phyloP scores from a whole-genome alignment of 2,113 vertebrate species.

The Tupaia chinensis region DNA sequence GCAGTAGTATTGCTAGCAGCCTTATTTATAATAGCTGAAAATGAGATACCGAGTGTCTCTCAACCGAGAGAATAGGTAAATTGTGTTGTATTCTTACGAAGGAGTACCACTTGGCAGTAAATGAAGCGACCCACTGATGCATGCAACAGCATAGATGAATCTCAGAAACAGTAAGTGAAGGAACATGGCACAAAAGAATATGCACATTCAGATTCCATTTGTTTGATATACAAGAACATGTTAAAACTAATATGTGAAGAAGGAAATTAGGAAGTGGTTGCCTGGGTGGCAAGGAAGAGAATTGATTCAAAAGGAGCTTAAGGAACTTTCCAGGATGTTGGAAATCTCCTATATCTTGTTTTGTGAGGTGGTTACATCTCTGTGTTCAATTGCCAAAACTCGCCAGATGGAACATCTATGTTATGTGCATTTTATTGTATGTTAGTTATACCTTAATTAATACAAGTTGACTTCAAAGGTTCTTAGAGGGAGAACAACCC shows the following conservation, averaged over 20 bases:
- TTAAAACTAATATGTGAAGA: background rate
- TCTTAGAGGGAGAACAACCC: background rate
- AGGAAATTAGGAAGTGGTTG: background rate
- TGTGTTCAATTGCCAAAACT: background rate
- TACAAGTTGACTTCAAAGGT: background rate
- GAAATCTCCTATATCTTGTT: background rate
- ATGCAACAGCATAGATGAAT: background rate
- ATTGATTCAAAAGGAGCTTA: background rate
- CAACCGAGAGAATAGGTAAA: background rate
- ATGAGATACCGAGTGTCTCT: background rate
- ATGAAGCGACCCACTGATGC: background rate
- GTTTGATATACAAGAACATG: background rate
- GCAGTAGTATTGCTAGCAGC: background rate
- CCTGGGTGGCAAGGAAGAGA: background rate
- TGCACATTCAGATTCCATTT: background rate
- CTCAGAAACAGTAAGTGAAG: background rate
- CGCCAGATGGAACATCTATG: background rate
- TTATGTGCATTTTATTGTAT: background rate
- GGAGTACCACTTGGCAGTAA: background rate
- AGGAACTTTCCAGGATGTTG: background rate
- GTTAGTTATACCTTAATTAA: background rate
- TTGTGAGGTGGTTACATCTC: background rate
- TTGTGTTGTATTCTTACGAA: background rate
- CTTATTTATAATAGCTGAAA: conserved; percentile 35
- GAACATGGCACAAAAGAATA: background rate